Percentiles rank a stretch among this genome's conserved stretches.
These are phyloP conservation scores for Periphyllus acericola DNA, from an alignment of 2,888 invertebrate species.

Conservation along the genomic window DNA sequence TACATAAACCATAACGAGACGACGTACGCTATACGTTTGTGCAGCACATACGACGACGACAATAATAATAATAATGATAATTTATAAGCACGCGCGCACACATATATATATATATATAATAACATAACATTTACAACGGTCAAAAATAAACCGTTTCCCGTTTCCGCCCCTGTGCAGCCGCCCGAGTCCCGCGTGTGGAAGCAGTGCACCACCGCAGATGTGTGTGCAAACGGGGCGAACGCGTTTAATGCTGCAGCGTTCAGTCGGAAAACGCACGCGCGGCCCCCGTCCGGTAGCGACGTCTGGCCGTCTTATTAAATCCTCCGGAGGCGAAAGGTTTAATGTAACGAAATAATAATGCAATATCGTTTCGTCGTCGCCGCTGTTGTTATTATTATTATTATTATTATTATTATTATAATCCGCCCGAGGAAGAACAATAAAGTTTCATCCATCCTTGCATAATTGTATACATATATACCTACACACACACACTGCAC, in stretches of 20 bases:
- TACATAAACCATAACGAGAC: background rate
- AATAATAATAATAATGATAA: background rate
- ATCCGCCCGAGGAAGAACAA: constrained; percentile 8
- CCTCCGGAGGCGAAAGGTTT: background rate
- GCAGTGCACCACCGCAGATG: background rate
- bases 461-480: background rate
- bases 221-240: background rate
- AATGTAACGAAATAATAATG: constrained; percentile 1
- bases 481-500: too few species aligned
- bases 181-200: background rate
- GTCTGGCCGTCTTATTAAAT: background rate
- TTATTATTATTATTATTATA: too few species aligned
- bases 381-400: background rate
- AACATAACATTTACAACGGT: constrained; percentile 14
- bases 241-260: background rate
- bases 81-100: too few species aligned
- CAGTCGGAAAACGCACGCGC: background rate
- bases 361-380: constrained; percentile 12
- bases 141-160: constrained; percentile 55
- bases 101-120: background rate
- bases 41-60: too few species aligned
- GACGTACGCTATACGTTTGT: background rate
- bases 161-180: constrained; percentile 39
- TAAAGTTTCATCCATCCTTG: background rate
- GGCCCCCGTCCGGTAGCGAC: background rate